These are phyloP conservation scores for Labrus mixtus DNA, from an alignment of 2,113 vertebrate species.

Conservation along the genomic window DNA sequence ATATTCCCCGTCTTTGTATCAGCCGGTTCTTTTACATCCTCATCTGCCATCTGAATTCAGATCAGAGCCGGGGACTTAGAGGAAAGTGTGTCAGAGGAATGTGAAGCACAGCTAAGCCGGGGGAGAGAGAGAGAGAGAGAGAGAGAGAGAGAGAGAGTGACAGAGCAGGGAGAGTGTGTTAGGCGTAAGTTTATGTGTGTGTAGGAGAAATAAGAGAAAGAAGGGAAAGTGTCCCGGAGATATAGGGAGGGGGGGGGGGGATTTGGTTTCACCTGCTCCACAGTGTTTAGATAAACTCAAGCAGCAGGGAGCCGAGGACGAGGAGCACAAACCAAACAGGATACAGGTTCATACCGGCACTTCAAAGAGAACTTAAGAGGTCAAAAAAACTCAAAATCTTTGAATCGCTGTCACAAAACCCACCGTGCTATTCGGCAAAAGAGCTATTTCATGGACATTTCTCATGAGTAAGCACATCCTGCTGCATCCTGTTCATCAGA, in stretches of 20 bases:
- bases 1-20: constrained; percentile 29
- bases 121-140: neutral
- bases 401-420: constrained; percentile 21
- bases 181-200: neutral
- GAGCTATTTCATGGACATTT: constrained; percentile 14
- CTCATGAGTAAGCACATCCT: constrained; percentile 20
- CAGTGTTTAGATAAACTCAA: constrained; percentile 65
- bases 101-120: constrained; percentile 27
- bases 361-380: constrained; percentile 55
- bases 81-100: constrained; percentile 43
- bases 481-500: neutral
- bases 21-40: constrained; percentile 14
- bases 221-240: constrained; percentile 34
- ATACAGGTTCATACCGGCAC: constrained; percentile 53
- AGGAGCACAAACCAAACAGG: constrained; percentile 64
- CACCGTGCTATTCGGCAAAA: neutral
- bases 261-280: constrained; percentile 70
- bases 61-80: constrained; percentile 19
- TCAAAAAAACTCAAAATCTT: constrained; percentile 40
- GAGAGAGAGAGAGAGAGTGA: neutral
- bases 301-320: constrained; percentile 56
- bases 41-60: constrained; percentile 53
- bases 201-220: constrained; percentile 31
- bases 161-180: neutral
- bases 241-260: constrained; percentile 33